Conservation (phyloP, 2,113 vertebrate genomes). For the Tachysurus vachellii region DNA sequence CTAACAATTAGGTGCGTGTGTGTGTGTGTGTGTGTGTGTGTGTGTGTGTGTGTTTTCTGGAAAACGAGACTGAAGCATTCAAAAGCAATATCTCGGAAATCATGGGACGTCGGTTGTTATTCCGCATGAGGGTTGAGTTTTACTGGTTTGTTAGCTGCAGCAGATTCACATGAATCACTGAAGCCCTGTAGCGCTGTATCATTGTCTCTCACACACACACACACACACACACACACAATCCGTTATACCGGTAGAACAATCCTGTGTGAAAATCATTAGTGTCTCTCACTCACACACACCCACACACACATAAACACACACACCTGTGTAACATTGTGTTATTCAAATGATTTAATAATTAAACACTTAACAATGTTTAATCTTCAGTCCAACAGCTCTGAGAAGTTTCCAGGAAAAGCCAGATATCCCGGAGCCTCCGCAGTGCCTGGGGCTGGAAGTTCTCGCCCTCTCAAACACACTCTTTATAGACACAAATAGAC, state of each 20-base stretch:
- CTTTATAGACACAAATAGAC: background rate
- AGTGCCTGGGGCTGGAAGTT: background rate
- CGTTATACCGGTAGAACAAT: constrained; percentile 27
- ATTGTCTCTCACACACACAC: constrained; percentile 32
- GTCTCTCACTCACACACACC: background rate
- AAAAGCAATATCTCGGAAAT: background rate
- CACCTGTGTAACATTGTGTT: background rate
- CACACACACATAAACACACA: background rate
- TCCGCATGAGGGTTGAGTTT: constrained; percentile 25
- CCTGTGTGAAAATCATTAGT: constrained; percentile 14
- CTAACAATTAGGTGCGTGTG: background rate
- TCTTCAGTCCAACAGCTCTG: background rate
- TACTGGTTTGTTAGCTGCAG: constrained; percentile 15
- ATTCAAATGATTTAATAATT: background rate
- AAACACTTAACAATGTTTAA: background rate
- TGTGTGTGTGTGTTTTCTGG: background rate
- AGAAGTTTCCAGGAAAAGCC: background rate
- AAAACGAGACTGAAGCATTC: background rate
- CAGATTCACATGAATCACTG: constrained; percentile 24
- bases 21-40: background rate
- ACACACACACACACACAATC: constrained; percentile 13
- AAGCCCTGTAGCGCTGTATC: constrained; percentile 28
- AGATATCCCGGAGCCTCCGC: background rate
- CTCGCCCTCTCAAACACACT: background rate
- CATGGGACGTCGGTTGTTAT: background rate